Conservation (phyloP, 2,797 vertebrate genomes). For the Sebastes cheni region DNA sequence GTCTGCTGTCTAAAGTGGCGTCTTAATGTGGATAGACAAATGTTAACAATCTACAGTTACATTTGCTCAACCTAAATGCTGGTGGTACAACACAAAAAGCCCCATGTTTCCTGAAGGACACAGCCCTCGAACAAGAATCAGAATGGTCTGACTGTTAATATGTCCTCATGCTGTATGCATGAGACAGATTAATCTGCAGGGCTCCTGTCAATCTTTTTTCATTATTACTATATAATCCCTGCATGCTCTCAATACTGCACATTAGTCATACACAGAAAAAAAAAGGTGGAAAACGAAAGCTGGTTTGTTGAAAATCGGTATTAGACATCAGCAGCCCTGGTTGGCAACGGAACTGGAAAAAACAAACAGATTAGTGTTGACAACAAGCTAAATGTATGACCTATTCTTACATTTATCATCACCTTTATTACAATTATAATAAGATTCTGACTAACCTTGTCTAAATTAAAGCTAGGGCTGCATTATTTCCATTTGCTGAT, state of each 20-base stretch:
- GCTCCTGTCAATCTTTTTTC: slow-evolving; percentile 11
- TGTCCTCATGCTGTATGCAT: slow-evolving; percentile 16
- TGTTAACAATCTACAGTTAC: slow-evolving; percentile 2
- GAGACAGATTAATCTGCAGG: slow-evolving; percentile 35
- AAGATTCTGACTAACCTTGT: background rate
- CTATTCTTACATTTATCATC: background rate
- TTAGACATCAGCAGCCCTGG: background rate
- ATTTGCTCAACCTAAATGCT: slow-evolving; percentile 17
- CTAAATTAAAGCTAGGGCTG: background rate
- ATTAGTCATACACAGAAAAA: slow-evolving; percentile 5
- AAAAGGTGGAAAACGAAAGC: background rate
- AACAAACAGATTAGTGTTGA: background rate
- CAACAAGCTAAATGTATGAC: background rate
- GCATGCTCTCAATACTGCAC: slow-evolving; percentile 9
- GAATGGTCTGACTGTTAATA: slow-evolving; percentile 16
- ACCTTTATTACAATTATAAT: background rate
- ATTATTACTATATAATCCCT: slow-evolving; percentile 35
- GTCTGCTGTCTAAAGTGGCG: background rate
- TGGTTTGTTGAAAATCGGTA: background rate
- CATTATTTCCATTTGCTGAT: background rate
- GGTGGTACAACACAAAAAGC: background rate
- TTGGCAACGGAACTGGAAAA: background rate
- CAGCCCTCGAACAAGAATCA: slow-evolving; percentile 1
- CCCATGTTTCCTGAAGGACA: background rate
- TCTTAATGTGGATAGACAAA: slow-evolving; percentile 19